A percentile compares a stretch with the other conserved stretches of the same genome.
Conservation (phyloP, 2,888 invertebrate species). For the Limenitis camilla region DNA sequence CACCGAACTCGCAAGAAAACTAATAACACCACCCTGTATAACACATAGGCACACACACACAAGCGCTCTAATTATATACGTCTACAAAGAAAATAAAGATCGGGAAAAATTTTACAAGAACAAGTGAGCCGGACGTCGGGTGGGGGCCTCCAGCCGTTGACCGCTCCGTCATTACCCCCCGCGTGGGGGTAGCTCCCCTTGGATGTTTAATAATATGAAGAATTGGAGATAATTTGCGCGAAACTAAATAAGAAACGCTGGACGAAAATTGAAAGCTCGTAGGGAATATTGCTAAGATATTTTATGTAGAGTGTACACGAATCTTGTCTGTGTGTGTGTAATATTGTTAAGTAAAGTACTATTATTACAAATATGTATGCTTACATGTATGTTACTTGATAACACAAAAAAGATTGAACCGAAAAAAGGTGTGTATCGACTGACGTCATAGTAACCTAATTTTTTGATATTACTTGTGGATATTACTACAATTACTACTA, state of each 20-base stretch:
- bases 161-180: slow-evolving; percentile 69
- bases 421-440: too few relatives aligned
- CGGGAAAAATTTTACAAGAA: slow-evolving; percentile 75
- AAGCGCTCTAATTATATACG: slow-evolving; percentile 67
- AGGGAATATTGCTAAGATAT: slow-evolving; percentile 17
- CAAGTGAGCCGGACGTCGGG: slow-evolving; percentile 62
- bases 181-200: slow-evolving; percentile 61
- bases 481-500: too few relatives aligned
- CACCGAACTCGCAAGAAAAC: slow-evolving; percentile 69
- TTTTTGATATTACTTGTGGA: too few relatives aligned
- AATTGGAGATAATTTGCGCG: slow-evolving; percentile 76
- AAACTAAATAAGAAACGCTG: slow-evolving; percentile 74
- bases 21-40: slow-evolving; percentile 52
- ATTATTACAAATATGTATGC: too few relatives aligned
- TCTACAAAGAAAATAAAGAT: slow-evolving; percentile 73
- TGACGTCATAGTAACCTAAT: too few relatives aligned
- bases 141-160: slow-evolving; percentile 48
- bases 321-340: not conserved
- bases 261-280: slow-evolving; percentile 71
- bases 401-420: too few relatives aligned
- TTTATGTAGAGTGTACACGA: not conserved
- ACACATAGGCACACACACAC: slow-evolving; percentile 33
- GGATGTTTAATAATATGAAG: slow-evolving; percentile 75
- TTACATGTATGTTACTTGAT: too few relatives aligned
- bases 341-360: too few relatives aligned